Evolutionary conservation across 2,797 vertebrate genomes (phyloP).

Genomic region (Melanotaenia maccullochi): DNA sequence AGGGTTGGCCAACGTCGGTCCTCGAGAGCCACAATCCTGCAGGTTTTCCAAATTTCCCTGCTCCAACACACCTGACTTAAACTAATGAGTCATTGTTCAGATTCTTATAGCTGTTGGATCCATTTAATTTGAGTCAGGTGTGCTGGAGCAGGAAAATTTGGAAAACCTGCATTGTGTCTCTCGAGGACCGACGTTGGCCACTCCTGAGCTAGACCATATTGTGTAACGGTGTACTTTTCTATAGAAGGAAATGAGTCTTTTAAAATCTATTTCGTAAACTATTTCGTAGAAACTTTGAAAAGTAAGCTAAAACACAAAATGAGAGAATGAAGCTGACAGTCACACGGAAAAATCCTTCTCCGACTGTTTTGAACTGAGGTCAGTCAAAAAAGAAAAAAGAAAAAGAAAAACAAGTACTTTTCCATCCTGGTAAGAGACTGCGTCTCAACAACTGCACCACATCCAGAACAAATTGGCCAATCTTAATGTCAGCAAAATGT

Average conservation of each 20-base stretch:
- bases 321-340: conserved; percentile 41
- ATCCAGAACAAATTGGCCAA: conserved; percentile 86
- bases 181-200: no score
- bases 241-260: conserved; percentile 1
- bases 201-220: neutral
- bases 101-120: no score
- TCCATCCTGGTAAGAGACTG: conserved; percentile 72
- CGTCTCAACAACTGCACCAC: conserved; percentile 78
- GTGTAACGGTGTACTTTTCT: neutral
- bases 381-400: conserved; percentile 62
- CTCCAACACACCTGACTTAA: no score
- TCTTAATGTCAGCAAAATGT: conserved; percentile 89
- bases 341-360: conserved; percentile 54
- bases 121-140: no score
- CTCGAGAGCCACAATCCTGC: no score
- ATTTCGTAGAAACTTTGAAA: conserved; percentile 17
- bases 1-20: neutral
- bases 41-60: no score
- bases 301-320: conserved; percentile 21
- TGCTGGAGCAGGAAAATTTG: no score
- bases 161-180: no score
- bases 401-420: conserved; percentile 70
- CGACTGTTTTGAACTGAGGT: conserved; percentile 67
- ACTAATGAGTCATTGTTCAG: no score
- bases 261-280: neutral